Conservation (phyloP, 1,140 invertebrate species). For the Limonius californicus region DNA sequence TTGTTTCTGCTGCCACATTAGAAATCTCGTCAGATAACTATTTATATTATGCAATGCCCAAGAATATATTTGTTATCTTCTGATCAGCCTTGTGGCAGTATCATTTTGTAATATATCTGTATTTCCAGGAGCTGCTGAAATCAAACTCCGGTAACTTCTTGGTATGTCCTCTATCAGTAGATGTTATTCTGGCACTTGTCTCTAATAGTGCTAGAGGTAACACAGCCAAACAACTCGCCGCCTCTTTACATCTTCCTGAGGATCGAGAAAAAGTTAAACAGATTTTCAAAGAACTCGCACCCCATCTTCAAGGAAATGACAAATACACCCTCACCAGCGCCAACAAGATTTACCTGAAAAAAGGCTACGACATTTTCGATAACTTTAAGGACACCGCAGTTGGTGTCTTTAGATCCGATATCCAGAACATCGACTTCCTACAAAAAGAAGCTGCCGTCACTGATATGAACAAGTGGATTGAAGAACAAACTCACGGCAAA, state of each 20-base stretch:
- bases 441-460: constrained; percentile 42
- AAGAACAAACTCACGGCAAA: constrained; percentile 65
- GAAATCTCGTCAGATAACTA: too few relatives aligned
- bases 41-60: too few relatives aligned
- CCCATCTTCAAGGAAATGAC: constrained; percentile 24
- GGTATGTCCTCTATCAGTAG: too few relatives aligned
- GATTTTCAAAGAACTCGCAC: constrained; percentile 10
- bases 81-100: too few relatives aligned
- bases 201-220: constrained; percentile 51
- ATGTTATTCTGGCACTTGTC: constrained; percentile 46
- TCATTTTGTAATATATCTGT: too few relatives aligned
- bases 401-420: constrained; percentile 52
- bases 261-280: constrained; percentile 42
- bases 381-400: constrained; percentile 32
- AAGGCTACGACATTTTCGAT: constrained; percentile 42
- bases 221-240: constrained; percentile 54
- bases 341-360: constrained; percentile 49
- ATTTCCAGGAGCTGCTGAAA: too few relatives aligned
- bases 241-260: constrained; percentile 24
- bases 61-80: too few relatives aligned
- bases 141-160: too few relatives aligned
- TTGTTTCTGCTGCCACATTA: too few relatives aligned
- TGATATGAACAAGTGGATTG: constrained; percentile 73
- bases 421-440: constrained; percentile 56
- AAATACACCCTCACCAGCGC: constrained; percentile 25